These are phyloP conservation scores for Campylorhamphus procurvoides DNA, from an alignment of 2,113 vertebrate species.

Conservation along the genomic window DNA sequence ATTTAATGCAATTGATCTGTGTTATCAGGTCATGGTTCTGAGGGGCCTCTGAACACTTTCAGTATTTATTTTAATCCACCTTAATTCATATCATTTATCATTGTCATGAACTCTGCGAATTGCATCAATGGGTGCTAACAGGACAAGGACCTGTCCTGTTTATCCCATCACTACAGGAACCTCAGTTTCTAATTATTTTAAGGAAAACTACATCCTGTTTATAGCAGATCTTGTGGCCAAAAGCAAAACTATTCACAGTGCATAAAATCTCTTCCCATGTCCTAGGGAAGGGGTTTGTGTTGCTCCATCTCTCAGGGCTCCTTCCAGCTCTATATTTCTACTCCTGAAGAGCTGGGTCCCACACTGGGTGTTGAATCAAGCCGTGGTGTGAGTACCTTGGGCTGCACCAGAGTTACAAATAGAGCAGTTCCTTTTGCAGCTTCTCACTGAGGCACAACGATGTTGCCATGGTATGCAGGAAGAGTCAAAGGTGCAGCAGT, in stretches of 20 bases:
- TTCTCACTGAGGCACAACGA: background rate
- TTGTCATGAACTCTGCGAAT: background rate
- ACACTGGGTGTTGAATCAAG: background rate
- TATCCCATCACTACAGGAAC: background rate
- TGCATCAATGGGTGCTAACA: background rate
- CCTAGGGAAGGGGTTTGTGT: background rate
- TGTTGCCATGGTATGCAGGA: background rate
- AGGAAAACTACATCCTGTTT: background rate
- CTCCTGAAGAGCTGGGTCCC: background rate
- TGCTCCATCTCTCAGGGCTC: background rate
- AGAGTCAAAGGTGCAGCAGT: background rate
- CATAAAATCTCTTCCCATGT: background rate
- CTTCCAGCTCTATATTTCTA: background rate
- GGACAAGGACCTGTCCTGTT: background rate
- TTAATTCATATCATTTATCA: background rate
- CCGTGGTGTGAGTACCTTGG: background rate
- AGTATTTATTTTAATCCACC: background rate
- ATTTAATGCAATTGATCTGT: background rate
- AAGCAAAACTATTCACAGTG: background rate
- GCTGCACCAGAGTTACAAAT: background rate
- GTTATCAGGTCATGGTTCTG: background rate
- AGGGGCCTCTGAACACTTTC: background rate
- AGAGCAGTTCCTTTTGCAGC: fast-evolving
- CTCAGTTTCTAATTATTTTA: background rate
- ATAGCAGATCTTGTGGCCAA: background rate